Conservation (phyloP, 1,140 invertebrate species). For the Drosophila neocordata region DNA sequence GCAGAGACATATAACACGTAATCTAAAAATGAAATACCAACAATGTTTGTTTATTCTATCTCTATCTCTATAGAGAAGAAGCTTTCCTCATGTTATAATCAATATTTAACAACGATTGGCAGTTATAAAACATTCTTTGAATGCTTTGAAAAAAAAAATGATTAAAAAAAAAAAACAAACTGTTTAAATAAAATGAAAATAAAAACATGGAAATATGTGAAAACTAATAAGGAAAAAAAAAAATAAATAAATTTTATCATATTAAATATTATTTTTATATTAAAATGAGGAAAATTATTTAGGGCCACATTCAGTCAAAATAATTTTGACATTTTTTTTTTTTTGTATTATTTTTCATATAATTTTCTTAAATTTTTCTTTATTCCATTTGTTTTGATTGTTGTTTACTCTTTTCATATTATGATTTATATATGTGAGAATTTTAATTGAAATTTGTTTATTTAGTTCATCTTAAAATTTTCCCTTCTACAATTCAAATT, state of each 20-base stretch:
- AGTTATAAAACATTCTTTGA: neutral
- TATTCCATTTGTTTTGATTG: no score
- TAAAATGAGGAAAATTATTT: no score
- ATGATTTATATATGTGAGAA: neutral
- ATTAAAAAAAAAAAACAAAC: no score
- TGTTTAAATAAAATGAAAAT: no score
- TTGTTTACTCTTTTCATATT: neutral
- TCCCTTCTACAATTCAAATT: slow-evolving; percentile 16
- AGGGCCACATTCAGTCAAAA: no score
- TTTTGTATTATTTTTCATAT: no score
- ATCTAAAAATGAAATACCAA: slow-evolving; percentile 33
- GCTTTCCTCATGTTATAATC: neutral
- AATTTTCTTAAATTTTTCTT: no score
- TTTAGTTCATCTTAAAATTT: neutral
- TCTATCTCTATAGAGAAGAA: neutral
- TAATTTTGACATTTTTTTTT: no score
- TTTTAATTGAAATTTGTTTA: neutral
- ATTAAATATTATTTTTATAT: no score
- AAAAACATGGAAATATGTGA: no score
- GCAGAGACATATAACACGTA: slow-evolving; percentile 21
- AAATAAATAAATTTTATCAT: no score
- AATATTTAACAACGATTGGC: neutral
- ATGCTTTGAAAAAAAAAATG: neutral
- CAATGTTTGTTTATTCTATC: neutral
- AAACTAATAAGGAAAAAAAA: no score